phyloP scores from a whole-genome alignment of 2,113 vertebrate genomes.

The Antechinus flavipes region DNA sequence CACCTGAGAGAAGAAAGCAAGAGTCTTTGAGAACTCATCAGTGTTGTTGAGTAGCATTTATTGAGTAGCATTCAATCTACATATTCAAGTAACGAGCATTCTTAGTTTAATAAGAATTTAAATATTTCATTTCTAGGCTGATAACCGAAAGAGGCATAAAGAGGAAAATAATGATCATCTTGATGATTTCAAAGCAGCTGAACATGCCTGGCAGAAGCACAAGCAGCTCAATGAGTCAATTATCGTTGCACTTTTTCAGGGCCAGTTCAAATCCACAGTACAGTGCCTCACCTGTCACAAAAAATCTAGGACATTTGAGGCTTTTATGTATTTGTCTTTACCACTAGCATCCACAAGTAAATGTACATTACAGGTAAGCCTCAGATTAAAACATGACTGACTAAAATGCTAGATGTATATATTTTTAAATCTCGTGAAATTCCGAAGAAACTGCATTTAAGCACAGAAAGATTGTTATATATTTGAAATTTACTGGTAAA shows the following conservation, averaged over 20 bases:
- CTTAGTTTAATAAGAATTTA: neutral
- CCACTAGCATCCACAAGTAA: slow-evolving; percentile 95
- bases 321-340: slow-evolving; percentile 97
- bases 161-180: slow-evolving; percentile 96
- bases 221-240: slow-evolving; percentile 97
- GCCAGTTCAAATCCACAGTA: slow-evolving; percentile 98
- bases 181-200: slow-evolving; percentile 92
- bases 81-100: neutral
- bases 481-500: slow-evolving; percentile 4
- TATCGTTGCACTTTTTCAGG: slow-evolving; percentile 97
- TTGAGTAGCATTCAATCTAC: neutral
- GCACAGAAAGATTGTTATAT: neutral
- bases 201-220: slow-evolving; percentile 97
- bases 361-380: slow-evolving; percentile 94
- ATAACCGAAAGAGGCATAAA: slow-evolving; percentile 95
- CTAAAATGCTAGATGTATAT: slow-evolving; percentile 6
- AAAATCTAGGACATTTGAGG: slow-evolving; percentile 97
- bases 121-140: slow-evolving; percentile 86
- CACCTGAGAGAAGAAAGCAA: neutral
- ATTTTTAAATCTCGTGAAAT: neutral
- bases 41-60: neutral
- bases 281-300: slow-evolving; percentile 97
- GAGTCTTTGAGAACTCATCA: neutral
- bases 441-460: neutral
- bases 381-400: neutral